These are phyloP conservation scores for Agrochola circellaris DNA, from an alignment of 2,888 invertebrate species.

Conservation along the genomic window DNA sequence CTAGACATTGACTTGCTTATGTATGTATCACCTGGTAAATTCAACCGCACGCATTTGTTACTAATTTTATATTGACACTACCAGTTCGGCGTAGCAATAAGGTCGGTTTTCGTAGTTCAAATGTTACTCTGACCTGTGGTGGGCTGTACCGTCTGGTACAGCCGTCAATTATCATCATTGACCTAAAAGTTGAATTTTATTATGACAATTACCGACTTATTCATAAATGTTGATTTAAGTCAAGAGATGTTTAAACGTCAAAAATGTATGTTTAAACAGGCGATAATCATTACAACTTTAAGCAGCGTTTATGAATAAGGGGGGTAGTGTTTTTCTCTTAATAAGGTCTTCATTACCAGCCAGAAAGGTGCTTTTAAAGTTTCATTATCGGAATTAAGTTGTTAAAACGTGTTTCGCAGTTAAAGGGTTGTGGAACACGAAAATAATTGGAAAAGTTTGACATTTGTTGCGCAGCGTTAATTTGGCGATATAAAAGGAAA, in stretches of 20 bases:
- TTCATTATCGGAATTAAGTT: slow-evolving; percentile 29
- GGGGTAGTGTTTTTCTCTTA: slow-evolving; percentile 25
- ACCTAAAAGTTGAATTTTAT: slow-evolving; percentile 22
- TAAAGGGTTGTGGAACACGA: slow-evolving; percentile 13
- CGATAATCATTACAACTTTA: too few relatives aligned
- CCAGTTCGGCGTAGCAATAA: not conserved
- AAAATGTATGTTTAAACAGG: too few relatives aligned
- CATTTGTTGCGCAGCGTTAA: not conserved
- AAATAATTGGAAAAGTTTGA: not conserved
- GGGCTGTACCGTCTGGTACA: not conserved
- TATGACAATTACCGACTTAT: not conserved
- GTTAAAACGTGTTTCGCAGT: slow-evolving; percentile 1
- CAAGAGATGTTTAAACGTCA: too few relatives aligned
- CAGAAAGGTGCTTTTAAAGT: slow-evolving; percentile 12
- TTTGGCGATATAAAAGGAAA: not conserved
- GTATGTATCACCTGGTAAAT: not conserved
- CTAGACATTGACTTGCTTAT: not conserved
- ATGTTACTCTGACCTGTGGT: not conserved
- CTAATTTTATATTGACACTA: not conserved
- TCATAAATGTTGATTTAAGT: too few relatives aligned
- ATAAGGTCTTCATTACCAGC: slow-evolving; percentile 4
- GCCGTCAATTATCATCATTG: not conserved
- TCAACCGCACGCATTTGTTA: not conserved
- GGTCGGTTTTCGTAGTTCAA: not conserved
- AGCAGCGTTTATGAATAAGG: too few relatives aligned